phyloP scores from a whole-genome alignment of 2,113 vertebrate species.

The Sylvilagus bachmani region DNA sequence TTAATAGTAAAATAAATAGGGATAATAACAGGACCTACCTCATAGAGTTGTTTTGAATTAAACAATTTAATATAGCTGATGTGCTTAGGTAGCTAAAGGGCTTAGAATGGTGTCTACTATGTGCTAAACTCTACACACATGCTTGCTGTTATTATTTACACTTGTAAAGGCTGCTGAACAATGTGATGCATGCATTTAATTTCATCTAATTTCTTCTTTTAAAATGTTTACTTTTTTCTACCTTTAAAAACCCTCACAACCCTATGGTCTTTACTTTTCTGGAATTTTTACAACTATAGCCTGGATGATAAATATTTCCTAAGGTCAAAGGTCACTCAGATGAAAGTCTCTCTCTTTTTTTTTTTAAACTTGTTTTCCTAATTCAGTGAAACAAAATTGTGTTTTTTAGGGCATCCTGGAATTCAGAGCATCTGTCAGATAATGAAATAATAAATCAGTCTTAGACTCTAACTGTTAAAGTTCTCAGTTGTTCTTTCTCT shows the following conservation, averaged over 20 bases:
- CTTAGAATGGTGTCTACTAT: neutral
- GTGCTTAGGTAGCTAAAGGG: neutral
- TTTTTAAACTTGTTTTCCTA: neutral
- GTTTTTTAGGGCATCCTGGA: conserved; percentile 43
- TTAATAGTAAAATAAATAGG: conserved; percentile 39
- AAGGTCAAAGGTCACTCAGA: neutral
- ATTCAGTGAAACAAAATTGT: conserved; percentile 30
- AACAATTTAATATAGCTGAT: neutral
- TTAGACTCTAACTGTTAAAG: conserved; percentile 42
- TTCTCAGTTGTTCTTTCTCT: neutral
- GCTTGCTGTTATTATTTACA: conserved; percentile 27
- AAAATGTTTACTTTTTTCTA: conserved; percentile 25
- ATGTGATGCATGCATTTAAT: neutral
- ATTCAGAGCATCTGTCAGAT: conserved; percentile 51
- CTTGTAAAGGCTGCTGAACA: neutral
- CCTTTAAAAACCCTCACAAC: conserved; percentile 5
- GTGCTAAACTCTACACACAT: neutral
- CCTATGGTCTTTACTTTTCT: neutral
- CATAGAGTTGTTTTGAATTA: neutral
- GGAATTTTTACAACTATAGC: conserved; percentile 5
- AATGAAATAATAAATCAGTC: conserved; percentile 48
- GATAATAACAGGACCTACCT: neutral
- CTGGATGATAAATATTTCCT: conserved; percentile 41
- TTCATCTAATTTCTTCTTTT: conserved; percentile 50
- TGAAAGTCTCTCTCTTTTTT: conserved; percentile 37